Conservation (phyloP, 2,888 invertebrate species). For the Brachypalpus laphriformis region DNA sequence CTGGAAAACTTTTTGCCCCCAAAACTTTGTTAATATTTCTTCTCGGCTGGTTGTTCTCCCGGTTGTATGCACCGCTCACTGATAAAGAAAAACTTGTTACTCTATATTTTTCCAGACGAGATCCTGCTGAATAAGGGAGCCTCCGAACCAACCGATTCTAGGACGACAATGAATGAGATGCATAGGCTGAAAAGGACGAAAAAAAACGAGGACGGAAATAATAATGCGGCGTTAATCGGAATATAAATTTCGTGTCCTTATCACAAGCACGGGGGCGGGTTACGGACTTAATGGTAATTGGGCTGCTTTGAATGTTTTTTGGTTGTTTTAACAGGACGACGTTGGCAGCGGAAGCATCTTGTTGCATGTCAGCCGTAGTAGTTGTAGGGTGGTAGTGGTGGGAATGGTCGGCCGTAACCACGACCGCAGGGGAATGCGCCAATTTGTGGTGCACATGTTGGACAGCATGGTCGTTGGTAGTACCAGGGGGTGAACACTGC, state of each 20-base stretch:
- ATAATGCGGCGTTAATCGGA: slow-evolving; percentile 68
- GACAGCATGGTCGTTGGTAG: slow-evolving; percentile 58
- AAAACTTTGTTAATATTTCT: slow-evolving; percentile 71
- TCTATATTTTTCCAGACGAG: slow-evolving; percentile 41
- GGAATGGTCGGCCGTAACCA: slow-evolving; percentile 35
- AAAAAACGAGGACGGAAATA: slow-evolving; percentile 45
- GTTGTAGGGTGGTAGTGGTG: slow-evolving; percentile 29
- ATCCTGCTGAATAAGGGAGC: slow-evolving; percentile 16
- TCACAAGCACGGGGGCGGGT: slow-evolving; percentile 28
- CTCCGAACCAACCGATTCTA: neutral
- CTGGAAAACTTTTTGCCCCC: slow-evolving; percentile 40
- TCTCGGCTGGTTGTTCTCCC: slow-evolving; percentile 38
- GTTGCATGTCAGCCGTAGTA: slow-evolving; percentile 69
- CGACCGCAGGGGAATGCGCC: slow-evolving; percentile 65
- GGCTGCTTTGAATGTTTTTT: slow-evolving; percentile 38
- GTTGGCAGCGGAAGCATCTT: slow-evolving; percentile 49
- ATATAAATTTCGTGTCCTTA: slow-evolving; percentile 62
- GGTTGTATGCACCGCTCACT: slow-evolving; percentile 38
- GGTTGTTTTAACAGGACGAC: slow-evolving; percentile 20
- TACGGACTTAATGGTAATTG: slow-evolving; percentile 46
- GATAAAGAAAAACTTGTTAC: slow-evolving; percentile 59
- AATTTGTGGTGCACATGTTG: slow-evolving; percentile 70
- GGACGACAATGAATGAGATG: slow-evolving; percentile 50
- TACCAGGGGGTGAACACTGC: slow-evolving; percentile 50
- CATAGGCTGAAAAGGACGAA: slow-evolving; percentile 19